These are phyloP conservation scores for Pararge aegeria DNA, from an alignment of 1,140 invertebrate species.

Conservation along the genomic window DNA sequence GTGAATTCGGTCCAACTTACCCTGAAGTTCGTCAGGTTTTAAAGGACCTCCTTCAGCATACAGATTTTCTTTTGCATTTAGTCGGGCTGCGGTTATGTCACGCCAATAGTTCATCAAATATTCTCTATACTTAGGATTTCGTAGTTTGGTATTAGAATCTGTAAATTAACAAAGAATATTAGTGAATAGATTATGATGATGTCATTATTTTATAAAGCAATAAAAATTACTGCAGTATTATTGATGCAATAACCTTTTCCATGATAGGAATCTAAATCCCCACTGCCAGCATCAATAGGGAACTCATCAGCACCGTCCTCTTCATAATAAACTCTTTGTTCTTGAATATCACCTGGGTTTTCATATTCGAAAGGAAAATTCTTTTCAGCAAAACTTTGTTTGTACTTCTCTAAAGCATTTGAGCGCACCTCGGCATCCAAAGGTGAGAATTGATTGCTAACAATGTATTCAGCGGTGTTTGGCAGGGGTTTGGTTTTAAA, in stretches of 20 bases:
- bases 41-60: slow-evolving; percentile 69
- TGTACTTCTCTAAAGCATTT: slow-evolving; percentile 69
- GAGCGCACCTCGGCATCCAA: slow-evolving; percentile 66
- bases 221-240: too few species aligned
- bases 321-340: slow-evolving; percentile 79
- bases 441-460: slow-evolving; percentile 57
- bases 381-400: slow-evolving; percentile 68
- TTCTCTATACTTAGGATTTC: slow-evolving; percentile 66
- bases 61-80: slow-evolving; percentile 54
- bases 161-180: slow-evolving; percentile 15
- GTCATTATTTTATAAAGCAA: too few species aligned
- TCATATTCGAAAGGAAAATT: slow-evolving; percentile 72
- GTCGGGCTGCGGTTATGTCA: slow-evolving; percentile 53
- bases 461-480: slow-evolving; percentile 65
- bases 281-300: slow-evolving; percentile 65
- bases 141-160: slow-evolving; percentile 38
- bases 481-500: slow-evolving; percentile 56
- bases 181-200: not conserved
- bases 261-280: slow-evolving; percentile 60
- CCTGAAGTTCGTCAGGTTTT: slow-evolving; percentile 58
- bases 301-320: slow-evolving; percentile 71
- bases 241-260: slow-evolving; percentile 44
- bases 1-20: slow-evolving; percentile 25
- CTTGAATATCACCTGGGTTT: slow-evolving; percentile 75
- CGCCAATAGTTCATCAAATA: slow-evolving; percentile 67